Evolutionary conservation across 2,113 vertebrate genomes (phyloP).

Genomic region (Dermatemys mawii): DNA sequence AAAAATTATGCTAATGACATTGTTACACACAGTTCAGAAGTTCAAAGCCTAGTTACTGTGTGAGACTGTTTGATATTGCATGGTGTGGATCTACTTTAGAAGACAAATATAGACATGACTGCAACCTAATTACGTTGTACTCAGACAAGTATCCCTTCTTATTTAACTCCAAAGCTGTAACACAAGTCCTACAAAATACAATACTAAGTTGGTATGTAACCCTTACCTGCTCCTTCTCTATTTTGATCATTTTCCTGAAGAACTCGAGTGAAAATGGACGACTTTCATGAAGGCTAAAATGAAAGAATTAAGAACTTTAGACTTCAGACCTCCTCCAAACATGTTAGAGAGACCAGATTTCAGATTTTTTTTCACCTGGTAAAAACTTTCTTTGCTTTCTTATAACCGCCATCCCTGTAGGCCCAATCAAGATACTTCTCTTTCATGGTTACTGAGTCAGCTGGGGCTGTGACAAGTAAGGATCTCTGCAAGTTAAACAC

Average conservation of each 20-base stretch:
- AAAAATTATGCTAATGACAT: conserved; percentile 34
- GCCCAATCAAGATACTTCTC: conserved; percentile 92
- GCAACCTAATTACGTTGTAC: not conserved
- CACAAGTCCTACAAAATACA: not conserved
- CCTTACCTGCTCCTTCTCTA: conserved; percentile 94
- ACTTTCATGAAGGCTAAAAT: conserved; percentile 87
- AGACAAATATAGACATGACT: conserved; percentile 23
- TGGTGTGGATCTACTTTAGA: conserved; percentile 15
- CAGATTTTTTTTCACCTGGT: conserved; percentile 81
- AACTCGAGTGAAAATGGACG: conserved; percentile 89
- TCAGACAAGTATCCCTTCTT: not conserved
- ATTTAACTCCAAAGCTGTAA: not conserved
- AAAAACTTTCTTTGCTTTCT: conserved; percentile 88
- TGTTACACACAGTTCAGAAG: not conserved
- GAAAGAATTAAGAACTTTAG: conserved; percentile 19
- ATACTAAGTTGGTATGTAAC: not conserved
- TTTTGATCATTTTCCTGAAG: conserved; percentile 92
- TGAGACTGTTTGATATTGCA: conserved; percentile 27
- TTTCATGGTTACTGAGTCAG: conserved; percentile 86
- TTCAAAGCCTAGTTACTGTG: conserved; percentile 24
- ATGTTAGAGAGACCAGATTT: not conserved
- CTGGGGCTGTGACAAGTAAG: conserved; percentile 74
- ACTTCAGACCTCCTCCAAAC: not conserved
- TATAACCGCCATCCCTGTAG: conserved; percentile 86
- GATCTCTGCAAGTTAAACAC: conserved; percentile 82